phyloP scores from a whole-genome alignment of 2,113 vertebrate genomes.

The Pseudois nayaur region DNA sequence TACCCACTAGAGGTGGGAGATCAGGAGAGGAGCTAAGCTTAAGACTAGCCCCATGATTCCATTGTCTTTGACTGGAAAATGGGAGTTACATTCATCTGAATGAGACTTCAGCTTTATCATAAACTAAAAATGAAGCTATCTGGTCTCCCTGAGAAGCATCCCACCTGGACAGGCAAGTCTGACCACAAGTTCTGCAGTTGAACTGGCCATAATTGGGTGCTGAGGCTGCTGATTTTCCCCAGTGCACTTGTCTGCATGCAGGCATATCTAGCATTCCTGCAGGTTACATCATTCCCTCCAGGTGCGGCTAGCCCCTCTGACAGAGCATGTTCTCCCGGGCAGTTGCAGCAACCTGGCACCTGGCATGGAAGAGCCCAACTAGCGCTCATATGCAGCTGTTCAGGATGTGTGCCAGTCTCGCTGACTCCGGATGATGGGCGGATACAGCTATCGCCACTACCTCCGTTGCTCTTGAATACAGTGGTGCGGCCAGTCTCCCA shows the following conservation, averaged over 20 bases:
- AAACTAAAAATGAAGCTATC: not conserved
- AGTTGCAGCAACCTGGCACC: not conserved
- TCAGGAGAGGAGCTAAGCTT: not conserved
- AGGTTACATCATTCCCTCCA: not conserved
- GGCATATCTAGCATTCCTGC: not conserved
- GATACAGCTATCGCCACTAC: not conserved
- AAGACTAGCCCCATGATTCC: not conserved
- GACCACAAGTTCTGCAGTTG: not conserved
- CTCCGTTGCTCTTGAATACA: not conserved
- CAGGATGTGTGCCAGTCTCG: not conserved
- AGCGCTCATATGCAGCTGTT: not conserved
- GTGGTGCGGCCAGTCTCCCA: not conserved
- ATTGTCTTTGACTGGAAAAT: not conserved
- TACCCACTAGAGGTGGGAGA: not conserved
- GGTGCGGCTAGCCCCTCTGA: not conserved
- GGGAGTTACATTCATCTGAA: not conserved
- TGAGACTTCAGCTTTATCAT: not conserved
- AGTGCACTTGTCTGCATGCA: not conserved
- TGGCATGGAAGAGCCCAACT: not conserved
- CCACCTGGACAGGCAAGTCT: not conserved
- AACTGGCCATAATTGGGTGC: not conserved
- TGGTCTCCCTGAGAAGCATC: not conserved
- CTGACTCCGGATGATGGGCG: not conserved
- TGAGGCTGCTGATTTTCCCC: not conserved
- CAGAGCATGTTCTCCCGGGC: fast-evolving